A percentile compares a stretch with the other conserved stretches of the same genome.
phyloP scores from a whole-genome alignment of 2,888 invertebrate species.

The Patella pellucida region DNA sequence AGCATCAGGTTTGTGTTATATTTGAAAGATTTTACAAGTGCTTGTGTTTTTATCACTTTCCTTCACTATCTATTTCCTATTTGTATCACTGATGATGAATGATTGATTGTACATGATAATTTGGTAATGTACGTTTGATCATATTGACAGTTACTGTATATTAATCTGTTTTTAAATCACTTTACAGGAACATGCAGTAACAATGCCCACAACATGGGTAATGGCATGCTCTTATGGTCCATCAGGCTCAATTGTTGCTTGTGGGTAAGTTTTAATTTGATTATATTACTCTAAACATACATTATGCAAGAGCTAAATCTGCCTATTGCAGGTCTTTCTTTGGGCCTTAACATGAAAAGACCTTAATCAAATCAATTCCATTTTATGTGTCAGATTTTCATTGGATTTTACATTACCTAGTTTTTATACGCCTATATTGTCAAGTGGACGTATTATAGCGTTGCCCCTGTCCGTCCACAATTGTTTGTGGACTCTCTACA shows the following conservation, averaged over 20 bases:
- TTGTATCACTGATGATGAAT: not conserved
- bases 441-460: too few relatives aligned
- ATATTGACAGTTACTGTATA: not conserved
- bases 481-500: too few relatives aligned
- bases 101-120: not conserved
- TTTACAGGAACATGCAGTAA: conserved; percentile 86
- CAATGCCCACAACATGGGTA: conserved; percentile 97
- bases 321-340: not conserved
- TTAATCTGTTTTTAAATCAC: conserved; percentile 4
- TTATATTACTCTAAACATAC: not conserved
- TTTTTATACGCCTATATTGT: too few relatives aligned
- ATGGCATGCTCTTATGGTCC: conserved; percentile 98
- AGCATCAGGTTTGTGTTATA: too few relatives aligned
- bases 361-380: too few relatives aligned
- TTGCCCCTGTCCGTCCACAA: too few relatives aligned
- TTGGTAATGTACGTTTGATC: not conserved
- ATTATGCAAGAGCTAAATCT: not conserved
- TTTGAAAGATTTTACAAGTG: too few relatives aligned
- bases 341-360: too few relatives aligned
- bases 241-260: conserved; percentile 91
- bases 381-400: too few relatives aligned
- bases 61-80: not conserved
- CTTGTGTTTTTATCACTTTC: too few relatives aligned
- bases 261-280: conserved; percentile 80
- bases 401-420: too few relatives aligned